Base-by-base conservation (phyloP, 2,888 invertebrate genomes). In the Temnothorax ravouxi region DNA sequence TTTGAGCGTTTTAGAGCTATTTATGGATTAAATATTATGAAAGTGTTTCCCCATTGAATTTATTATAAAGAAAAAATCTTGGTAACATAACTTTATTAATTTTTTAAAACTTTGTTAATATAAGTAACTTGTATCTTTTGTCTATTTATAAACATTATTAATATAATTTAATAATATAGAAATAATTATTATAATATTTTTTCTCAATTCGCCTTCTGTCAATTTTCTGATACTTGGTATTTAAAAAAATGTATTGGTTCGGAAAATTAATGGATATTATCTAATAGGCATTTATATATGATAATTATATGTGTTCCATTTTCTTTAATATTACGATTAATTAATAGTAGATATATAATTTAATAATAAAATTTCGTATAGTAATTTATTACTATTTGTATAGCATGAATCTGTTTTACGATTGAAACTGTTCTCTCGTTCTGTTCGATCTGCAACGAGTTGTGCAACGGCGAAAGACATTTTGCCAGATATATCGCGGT, bases 401-500 rank as follows among this genome's bases (percentile, higher is more conserved):
- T 0, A 44, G 15, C 4, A 1, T 13, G 2, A 34, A 6, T n/a
- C 18, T 25, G 18, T 11, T 66, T 76, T 52, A 13, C 13, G 25
- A 77, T 67, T 29, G 41, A 44, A 44, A 15, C 13, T 44, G 44
- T 72, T 71, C 15, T 41, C 25, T 38, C 34, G 52, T 66, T 66
- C 2, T 15, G 54, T 29, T 77, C 77, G 18, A 54, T 44, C 29
- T 54, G 29, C n/a, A 77, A 77, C 44, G 69, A 56, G 21, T 25
- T 34, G 66, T 52, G 50, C 38, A 64, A 52, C 50, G 47, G 15
- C 47, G 25, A 77, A 54, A 77, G 25, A 77, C 52, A 76, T 66
- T 38, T 21, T 54, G 47, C 21, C 25, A 25, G 76, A 66, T 66
- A 52, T 56, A 54, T 77, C 41, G 76, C 54, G 41, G 71, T 86